Conservation (phyloP, 2,888 invertebrate species). For the Sceliomorpha sp. region DNA sequence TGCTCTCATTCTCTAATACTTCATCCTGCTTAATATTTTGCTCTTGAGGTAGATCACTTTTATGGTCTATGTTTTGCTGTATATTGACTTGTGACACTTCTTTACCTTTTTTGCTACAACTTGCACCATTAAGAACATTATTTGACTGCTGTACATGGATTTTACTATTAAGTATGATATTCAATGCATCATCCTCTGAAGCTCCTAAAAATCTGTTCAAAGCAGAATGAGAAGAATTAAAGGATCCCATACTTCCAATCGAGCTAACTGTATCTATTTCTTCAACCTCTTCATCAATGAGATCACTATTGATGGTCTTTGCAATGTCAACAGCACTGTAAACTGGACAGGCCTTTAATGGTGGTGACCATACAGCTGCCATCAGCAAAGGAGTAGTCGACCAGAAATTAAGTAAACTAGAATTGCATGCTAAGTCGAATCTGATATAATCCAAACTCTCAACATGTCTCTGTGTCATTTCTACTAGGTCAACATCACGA, state of each 20-base stretch:
- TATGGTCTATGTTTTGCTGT: too few relatives aligned
- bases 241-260: slow-evolving; percentile 75
- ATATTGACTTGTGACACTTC: too few relatives aligned
- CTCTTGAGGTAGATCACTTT: too few relatives aligned
- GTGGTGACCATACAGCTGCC: slow-evolving; percentile 92
- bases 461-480: slow-evolving; percentile 88
- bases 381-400: slow-evolving; percentile 90
- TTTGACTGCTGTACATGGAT: too few relatives aligned
- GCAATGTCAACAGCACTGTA: slow-evolving; percentile 90
- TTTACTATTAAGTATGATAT: slow-evolving; percentile 84
- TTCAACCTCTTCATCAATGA: slow-evolving; percentile 61
- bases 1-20: too few relatives aligned
- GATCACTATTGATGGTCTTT: slow-evolving; percentile 82
- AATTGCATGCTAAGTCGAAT: slow-evolving; percentile 82
- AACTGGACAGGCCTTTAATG: slow-evolving; percentile 88
- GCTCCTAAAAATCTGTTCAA: slow-evolving; percentile 74
- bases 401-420: slow-evolving; percentile 94
- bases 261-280: slow-evolving; percentile 76
- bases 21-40: too few relatives aligned
- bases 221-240: slow-evolving; percentile 71
- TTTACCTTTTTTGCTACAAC: too few relatives aligned
- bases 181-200: slow-evolving; percentile 87
- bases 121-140: too few relatives aligned
- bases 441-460: slow-evolving; percentile 85
- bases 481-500: slow-evolving; percentile 90